These are phyloP conservation scores for Notolepis coatsorum DNA, from an alignment of 2,797 vertebrate genomes.

Conservation along the genomic window DNA sequence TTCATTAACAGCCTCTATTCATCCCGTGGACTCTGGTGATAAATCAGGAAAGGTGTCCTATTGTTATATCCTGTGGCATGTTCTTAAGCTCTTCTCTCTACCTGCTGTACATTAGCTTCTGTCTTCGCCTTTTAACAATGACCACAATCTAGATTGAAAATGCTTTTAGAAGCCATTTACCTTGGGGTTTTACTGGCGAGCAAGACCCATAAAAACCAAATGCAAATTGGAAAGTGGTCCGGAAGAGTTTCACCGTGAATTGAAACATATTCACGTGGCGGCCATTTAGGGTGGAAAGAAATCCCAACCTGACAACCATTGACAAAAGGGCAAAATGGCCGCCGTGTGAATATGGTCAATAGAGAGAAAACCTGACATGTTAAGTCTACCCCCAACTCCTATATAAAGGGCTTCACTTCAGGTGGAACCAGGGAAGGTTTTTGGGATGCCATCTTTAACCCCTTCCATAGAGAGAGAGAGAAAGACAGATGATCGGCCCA, in stretches of 20 bases:
- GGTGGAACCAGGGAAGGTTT: neutral
- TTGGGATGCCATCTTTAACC: too few species aligned
- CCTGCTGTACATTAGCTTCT: conserved; percentile 70
- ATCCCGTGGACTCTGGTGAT: conserved; percentile 57
- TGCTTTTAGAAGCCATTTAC: conserved; percentile 44
- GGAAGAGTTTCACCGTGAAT: neutral
- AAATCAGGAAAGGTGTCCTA: conserved; percentile 70
- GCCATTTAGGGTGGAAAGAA: too few species aligned
- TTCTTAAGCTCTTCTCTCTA: conserved; percentile 40
- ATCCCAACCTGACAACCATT: too few species aligned
- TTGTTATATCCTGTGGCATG: conserved; percentile 57
- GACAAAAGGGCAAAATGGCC: too few species aligned
- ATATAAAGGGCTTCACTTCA: conserved; percentile 16
- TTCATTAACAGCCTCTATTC: conserved; percentile 77
- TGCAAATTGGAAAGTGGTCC: conserved; percentile 25
- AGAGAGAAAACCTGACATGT: too few species aligned
- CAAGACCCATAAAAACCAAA: conserved; percentile 15
- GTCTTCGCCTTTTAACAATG: conserved; percentile 58
- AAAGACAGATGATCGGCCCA: too few species aligned
- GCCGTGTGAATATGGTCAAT: too few species aligned
- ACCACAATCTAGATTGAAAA: conserved; percentile 42
- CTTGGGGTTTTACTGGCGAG: conserved; percentile 17
- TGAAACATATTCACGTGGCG: conserved; percentile 13
- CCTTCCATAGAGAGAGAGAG: too few species aligned
- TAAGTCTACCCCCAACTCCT: conserved; percentile 8